Evolutionary conservation across 2,113 vertebrate genomes (phyloP), one percentile per base, ranked within the genome.

Genomic region (Gasterosteus aculeatus): DNA sequence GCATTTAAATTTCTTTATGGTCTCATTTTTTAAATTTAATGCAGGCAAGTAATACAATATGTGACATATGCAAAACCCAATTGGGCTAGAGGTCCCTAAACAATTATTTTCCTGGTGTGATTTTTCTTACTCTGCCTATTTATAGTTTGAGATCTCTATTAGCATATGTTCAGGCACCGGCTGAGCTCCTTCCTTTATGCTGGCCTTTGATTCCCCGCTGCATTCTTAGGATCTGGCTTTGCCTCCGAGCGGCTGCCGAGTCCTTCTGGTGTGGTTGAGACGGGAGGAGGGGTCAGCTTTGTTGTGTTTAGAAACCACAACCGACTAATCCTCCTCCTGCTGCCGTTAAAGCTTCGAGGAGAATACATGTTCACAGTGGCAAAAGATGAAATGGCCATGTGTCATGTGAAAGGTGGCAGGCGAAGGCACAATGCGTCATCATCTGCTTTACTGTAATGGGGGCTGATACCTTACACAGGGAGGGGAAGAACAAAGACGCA

Each of bases 21-120:
- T 54, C 26, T 54, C 49, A 19, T 58, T 72, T 63, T 67, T 49
- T 1, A 67, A 46, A 67, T 46, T 72, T 42, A 46, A 47, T 44
- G 7, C 26, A 57, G 29, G 12, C 14, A 59, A 33, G 62, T 38
- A 44, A 65, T 69, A 46, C 14, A 76, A 47, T 56, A 68, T 22
- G 31, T 80, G 41, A 71, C 69, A 75, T 41, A 67, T 80, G 49
- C 64, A 77, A 73, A 74, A 58, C n/a, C 63, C 29, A 71, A 1
- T 26, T 58, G 35, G 61, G 64, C 69, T 44, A 18, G 33, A 41
- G 70, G 56, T 74, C 77, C 65, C 65, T 46, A 35, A 83, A 58
- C 77, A 71, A 70, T 70, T 59, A 19, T 16, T 33, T 80, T 71
- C 39, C 19, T 72, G 47, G 18, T 72, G 42, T 62, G 15, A 61